Base-by-base conservation (phyloP, 2,888 invertebrate genomes). In the Patella ulyssiponensis region DNA sequence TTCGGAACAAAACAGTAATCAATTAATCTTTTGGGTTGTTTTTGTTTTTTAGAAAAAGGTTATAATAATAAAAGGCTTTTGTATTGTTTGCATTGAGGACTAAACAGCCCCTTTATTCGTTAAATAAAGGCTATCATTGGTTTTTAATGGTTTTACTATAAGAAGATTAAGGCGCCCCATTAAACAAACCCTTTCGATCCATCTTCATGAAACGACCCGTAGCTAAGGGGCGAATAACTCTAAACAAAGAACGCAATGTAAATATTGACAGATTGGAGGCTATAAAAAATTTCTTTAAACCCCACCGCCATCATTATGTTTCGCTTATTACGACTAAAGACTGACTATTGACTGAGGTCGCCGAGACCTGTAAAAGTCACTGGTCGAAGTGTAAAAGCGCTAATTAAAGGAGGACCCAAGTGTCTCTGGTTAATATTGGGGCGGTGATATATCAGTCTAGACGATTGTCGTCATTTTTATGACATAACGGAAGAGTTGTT, bases 141-240 rank as follows among this genome's bases (percentile, higher is more conserved):
- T 20, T 20, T 15, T n/a, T 64, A 64, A 64, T 64, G 23, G 23
- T 11, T 64, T 23, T 64, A 64, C 20, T 14, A 11, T 23, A 44
- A 44, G 44, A 44, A 44, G 44, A 44, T 44, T 44, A 44, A 44
- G 44, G 44, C 44, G 44, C 44, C 1, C 44, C 44, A 44, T 44
- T 44, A 44, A 44, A 44, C 44, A 44, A 44, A 44, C 44, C 44
- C 44, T 9, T 44, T 44, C 44, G 7, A 44, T 44, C 44, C 44
- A 44, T 44, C 44, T 9, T 9, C 44, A 44, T 44, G 44, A 44
- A 44, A 44, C 44, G 44, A 44, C 44, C 44, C 44, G 44, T 44
- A 64, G 23, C 64, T 64, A 64, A 64, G 23, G 64, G 64, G 64
- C 64, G 23, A 64, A 64, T 64, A 64, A 64, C 64, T 64, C 64